phyloP scores from a whole-genome alignment of 1,140 invertebrate species.

The Drosophila ficusphila region DNA sequence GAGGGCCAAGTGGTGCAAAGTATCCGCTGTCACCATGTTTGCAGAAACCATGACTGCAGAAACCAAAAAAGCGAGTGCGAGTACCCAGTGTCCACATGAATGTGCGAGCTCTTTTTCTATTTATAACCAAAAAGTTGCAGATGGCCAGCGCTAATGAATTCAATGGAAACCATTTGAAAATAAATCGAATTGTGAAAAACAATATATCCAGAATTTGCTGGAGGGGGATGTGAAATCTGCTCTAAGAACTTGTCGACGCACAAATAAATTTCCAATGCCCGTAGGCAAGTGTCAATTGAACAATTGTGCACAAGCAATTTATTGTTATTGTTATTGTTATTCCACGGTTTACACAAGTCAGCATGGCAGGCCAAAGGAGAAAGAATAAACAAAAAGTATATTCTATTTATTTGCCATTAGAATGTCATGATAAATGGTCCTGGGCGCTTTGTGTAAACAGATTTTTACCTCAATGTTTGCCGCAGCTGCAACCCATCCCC shows the following conservation, averaged over 20 bases:
- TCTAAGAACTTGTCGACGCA: slow-evolving; percentile 18
- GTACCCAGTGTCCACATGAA: slow-evolving; percentile 1
- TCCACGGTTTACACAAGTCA: slow-evolving; percentile 34
- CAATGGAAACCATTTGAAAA: slow-evolving; percentile 41
- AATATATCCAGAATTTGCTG: slow-evolving; percentile 35
- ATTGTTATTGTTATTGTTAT: slow-evolving; percentile 30
- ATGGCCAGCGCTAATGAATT: slow-evolving; percentile 43
- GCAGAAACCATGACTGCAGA: slow-evolving; percentile 42
- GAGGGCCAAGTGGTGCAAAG: slow-evolving; percentile 21
- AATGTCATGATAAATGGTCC: slow-evolving; percentile 45
- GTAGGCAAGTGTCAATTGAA: slow-evolving; percentile 29
- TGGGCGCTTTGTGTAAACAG: slow-evolving; percentile 20
- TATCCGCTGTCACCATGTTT: slow-evolving; percentile 66
- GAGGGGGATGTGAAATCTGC: not conserved
- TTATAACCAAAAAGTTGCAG: slow-evolving; percentile 31
- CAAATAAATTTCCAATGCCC: slow-evolving; percentile 4
- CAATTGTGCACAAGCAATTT: slow-evolving; percentile 26
- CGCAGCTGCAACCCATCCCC: slow-evolving; percentile 14
- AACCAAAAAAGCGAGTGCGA: slow-evolving; percentile 28
- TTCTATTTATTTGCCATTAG: slow-evolving; percentile 41
- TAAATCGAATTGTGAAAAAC: slow-evolving; percentile 46
- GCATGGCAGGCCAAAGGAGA: slow-evolving; percentile 3
- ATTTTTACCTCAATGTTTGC: slow-evolving; percentile 37
- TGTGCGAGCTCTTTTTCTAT: slow-evolving; percentile 18
- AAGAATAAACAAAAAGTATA: slow-evolving; percentile 11